phyloP scores from a whole-genome alignment of 2,888 invertebrate genomes.

The Phaonia tiefii region DNA sequence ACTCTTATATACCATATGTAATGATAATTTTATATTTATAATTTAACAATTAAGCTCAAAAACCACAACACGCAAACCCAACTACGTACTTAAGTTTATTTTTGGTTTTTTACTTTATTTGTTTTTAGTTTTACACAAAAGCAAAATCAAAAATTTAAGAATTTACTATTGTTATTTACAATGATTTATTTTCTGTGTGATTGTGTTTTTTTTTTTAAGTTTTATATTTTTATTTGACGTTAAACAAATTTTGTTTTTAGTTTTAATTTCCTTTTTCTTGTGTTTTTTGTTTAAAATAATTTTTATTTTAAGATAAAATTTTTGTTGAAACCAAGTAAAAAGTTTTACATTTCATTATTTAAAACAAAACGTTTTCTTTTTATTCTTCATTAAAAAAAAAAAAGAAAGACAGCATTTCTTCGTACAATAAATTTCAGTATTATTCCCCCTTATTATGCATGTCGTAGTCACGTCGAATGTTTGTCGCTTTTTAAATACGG shows the following conservation, averaged over 20 bases:
- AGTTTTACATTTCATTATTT: conserved; percentile 55
- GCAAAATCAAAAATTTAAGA: not conserved
- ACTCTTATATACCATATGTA: not conserved
- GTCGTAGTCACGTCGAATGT: no score
- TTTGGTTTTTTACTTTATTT: not conserved
- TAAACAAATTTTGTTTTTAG: conserved; percentile 19
- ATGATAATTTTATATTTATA: not conserved
- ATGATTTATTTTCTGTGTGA: conserved; percentile 11
- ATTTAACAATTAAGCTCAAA: conserved; percentile 19
- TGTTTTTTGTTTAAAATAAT: conserved; percentile 18
- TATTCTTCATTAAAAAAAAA: no score
- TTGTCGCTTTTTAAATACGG: no score
- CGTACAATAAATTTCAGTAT: no score
- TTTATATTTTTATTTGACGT: conserved; percentile 1
- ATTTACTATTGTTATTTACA: not conserved
- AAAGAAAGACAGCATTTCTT: no score
- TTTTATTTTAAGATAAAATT: conserved; percentile 47
- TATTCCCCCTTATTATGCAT: no score
- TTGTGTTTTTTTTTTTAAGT: conserved; percentile 1
- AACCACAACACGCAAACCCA: not conserved
- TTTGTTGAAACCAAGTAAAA: conserved; percentile 64
- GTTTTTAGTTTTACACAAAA: conserved; percentile 4
- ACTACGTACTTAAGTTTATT: conserved; percentile 3
- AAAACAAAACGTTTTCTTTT: conserved; percentile 16
- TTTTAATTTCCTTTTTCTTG: conserved; percentile 41